Base-by-base conservation (phyloP, 2,888 invertebrate genomes). In the Parnassius smintheus region DNA sequence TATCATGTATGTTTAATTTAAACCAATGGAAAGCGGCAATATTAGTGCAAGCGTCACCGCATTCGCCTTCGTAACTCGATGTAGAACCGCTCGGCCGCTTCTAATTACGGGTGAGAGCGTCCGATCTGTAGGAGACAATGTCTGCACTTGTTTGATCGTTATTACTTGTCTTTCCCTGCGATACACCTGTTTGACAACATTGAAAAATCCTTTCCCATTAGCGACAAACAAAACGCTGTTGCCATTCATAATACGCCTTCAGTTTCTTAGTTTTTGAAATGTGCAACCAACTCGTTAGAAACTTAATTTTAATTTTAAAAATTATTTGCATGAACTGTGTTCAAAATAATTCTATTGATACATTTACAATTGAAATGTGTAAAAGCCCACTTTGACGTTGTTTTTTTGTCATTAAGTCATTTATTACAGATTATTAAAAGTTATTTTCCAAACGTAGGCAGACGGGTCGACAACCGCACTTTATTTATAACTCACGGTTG, bases 141-240 rank as follows among this genome's bases (percentile, higher is more conserved):
- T 82, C 78, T 77, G 77, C 81, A 79, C 78, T 83, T 77, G 76
- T 80, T 75, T 75, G 78, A 76, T 76, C 75, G 78, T 83, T 82
- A 82, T 35, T 78, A 80, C 77, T 70, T 78, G 78, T 83, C 82
- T 82, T 81, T 79, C 78, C 76, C 78, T 78, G 78, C 78, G 81
- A 78, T 75, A 81, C 80, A 86, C 83, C 82, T 84, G 85, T 81
- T 82, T 75, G 74, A 74, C 76, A 74, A 75, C 76, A 75, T 73
- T 80, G 79, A 84, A 80, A 83, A 82, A 82, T 79, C 74, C 71
- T 67, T 66, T 65, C 56, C 71, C 75, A 81, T 83, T 80, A 81
- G 72, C 72, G 75, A 75, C 68, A 67, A 68, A 78, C 81, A 77
- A 81, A 80, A 75, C 71, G 74, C 64, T 69, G 69, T 75, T 72